Percentiles rank a stretch among this genome's conserved stretches.
Conservation (phyloP, 2,888 invertebrate species). For the Platynereis dumerilii region DNA sequence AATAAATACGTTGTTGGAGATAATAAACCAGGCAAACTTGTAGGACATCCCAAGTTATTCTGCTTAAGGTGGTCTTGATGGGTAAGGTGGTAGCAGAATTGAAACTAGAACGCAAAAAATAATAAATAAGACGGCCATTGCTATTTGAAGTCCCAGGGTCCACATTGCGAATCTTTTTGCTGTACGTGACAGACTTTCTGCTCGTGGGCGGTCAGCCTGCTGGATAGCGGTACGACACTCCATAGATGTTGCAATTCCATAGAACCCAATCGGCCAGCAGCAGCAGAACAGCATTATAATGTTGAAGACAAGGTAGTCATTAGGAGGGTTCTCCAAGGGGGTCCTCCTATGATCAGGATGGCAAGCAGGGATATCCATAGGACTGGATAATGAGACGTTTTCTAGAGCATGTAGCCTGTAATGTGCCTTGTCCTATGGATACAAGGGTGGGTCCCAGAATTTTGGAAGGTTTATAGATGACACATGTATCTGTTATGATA, state of each 20-base stretch:
- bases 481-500: too few species aligned
- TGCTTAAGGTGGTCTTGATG: too few species aligned
- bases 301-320: conserved; percentile 30
- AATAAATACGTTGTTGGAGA: too few species aligned
- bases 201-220: conserved; percentile 16
- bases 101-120: conserved; percentile 1
- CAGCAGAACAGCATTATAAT: conserved; percentile 35
- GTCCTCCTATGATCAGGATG: conserved; percentile 2
- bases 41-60: too few species aligned
- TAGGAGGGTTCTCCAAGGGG: conserved; percentile 30
- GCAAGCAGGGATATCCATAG: too few species aligned
- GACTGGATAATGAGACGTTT: too few species aligned
- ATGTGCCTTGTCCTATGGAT: too few species aligned
- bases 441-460: too few species aligned
- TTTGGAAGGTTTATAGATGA: too few species aligned
- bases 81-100: too few species aligned
- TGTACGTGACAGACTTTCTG: conserved; percentile 7
- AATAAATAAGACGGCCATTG: conserved; percentile 11
- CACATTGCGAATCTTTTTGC: conserved; percentile 22
- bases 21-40: too few species aligned
- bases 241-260: conserved; percentile 32
- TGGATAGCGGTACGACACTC: conserved; percentile 31
- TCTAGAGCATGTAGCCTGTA: too few species aligned
- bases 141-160: conserved; percentile 31
- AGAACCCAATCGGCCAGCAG: conserved; percentile 36